A percentile compares a stretch with the other conserved stretches of the same genome.
These are phyloP conservation scores for Synergus itoensis DNA, from an alignment of 2,888 invertebrate genomes.

Conservation along the genomic window DNA sequence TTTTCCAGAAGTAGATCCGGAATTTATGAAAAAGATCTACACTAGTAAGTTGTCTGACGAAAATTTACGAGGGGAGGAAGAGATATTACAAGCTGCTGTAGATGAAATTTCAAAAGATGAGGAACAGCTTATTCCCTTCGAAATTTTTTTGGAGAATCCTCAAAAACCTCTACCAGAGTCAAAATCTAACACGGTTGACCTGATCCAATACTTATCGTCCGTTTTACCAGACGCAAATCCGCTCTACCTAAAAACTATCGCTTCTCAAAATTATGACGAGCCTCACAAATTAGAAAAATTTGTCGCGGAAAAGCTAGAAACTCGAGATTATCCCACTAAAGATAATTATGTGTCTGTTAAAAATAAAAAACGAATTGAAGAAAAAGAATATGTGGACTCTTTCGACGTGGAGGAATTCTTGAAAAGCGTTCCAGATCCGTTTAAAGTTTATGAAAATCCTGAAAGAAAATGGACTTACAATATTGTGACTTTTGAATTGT, in stretches of 20 bases:
- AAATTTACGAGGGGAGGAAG: neutral
- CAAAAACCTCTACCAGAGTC: neutral
- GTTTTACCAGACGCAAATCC: slow-evolving; percentile 69
- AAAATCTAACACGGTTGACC: neutral
- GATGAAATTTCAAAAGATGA: neutral
- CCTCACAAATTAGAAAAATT: slow-evolving; percentile 58
- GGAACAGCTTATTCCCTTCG: neutral
- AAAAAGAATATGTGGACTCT: slow-evolving; percentile 75
- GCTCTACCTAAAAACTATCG: slow-evolving; percentile 58
- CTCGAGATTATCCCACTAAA: slow-evolving; percentile 62
- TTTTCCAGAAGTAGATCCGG: neutral
- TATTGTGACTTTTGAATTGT: slow-evolving; percentile 57
- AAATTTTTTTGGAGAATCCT: neutral
- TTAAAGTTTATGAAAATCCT: slow-evolving; percentile 66
- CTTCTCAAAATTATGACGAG: slow-evolving; percentile 49
- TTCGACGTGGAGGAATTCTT: slow-evolving; percentile 77
- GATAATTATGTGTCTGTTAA: slow-evolving; percentile 28
- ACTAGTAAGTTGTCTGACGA: neutral
- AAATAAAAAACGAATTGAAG: slow-evolving; percentile 59
- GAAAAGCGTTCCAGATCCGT: slow-evolving; percentile 77
- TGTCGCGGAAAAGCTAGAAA: slow-evolving; percentile 60
- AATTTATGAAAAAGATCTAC: neutral
- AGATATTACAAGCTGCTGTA: neutral
- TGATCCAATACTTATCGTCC: neutral
- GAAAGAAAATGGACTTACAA: slow-evolving; percentile 54